Percentiles rank a stretch among this genome's conserved stretches.
Conservation (phyloP, 2,888 invertebrate species). For the Drosophila algonquin region DNA sequence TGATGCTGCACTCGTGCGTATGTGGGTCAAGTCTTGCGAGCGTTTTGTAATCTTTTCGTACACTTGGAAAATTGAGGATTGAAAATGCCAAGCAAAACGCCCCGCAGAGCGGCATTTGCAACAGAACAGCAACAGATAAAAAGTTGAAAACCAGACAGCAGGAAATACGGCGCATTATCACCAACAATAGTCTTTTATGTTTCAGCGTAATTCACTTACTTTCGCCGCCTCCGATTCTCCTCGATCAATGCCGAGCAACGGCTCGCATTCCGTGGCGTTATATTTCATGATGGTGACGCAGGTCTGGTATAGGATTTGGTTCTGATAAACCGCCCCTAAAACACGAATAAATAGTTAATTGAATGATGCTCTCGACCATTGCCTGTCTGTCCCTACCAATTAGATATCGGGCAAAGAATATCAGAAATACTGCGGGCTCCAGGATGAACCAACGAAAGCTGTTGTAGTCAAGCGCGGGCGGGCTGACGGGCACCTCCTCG, state of each 20-base stretch:
- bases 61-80: neutral
- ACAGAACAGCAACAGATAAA: neutral
- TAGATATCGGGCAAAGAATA: constrained; percentile 81
- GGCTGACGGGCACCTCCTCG: constrained; percentile 1
- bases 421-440: constrained; percentile 82
- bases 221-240: constrained; percentile 85
- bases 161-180: neutral
- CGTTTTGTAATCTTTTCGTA: neutral
- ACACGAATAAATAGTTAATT: constrained; percentile 9
- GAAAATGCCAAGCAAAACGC: constrained; percentile 5
- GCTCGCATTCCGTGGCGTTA: constrained; percentile 86
- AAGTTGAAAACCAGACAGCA: neutral
- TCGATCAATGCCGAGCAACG: constrained; percentile 82
- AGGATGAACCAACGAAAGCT: constrained; percentile 73
- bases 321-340: constrained; percentile 85
- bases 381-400: constrained; percentile 63
- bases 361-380: neutral
- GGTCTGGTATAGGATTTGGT: constrained; percentile 88
- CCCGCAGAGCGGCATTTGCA: constrained; percentile 10
- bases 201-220: constrained; percentile 64
- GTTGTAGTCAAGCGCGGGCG: constrained; percentile 6
- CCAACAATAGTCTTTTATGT: neutral
- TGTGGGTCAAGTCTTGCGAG: constrained; percentile 21
- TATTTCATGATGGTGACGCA: constrained; percentile 87
- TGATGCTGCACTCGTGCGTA: constrained; percentile 16